Evolutionary conservation across 2,113 vertebrate species (phyloP), one percentile per base, ranked within the genome.

Genomic region (Pollachius pollachius): DNA sequence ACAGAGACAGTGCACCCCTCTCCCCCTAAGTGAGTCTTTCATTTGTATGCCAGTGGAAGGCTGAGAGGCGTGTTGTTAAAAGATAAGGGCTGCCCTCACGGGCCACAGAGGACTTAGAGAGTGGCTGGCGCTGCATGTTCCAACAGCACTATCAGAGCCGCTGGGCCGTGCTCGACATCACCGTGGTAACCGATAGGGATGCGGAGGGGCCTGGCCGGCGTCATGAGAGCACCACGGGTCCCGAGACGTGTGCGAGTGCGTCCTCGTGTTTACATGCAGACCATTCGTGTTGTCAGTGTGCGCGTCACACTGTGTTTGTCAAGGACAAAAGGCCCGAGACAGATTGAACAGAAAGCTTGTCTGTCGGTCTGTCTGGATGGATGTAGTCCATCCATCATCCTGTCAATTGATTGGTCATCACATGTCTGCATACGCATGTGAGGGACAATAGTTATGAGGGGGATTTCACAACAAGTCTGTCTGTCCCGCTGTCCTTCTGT

Each of bases 31-130:
- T 89, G 88, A 87, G 80, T 84, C 86, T 89, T 89, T 90, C 86
- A 90, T 91, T 89, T 87, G 84, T 89, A 91, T 87, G 84, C 85
- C 79, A 83, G 83, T 78, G 85, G 85, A 87, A 71, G 72, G 84
- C 85, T 90, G 86, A 87, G 82, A 92, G 89, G 85, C 81, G 65
- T 90, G 87, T 90, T 91, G 90, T 91, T 88, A 86, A 89, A 81
- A 91, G 90, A 91, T 92, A 92, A 92, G 87, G 85, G 73, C 80
- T 84, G 87, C 89, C 84, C 88, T 89, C 79, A 73, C 84, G 90
- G 85, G 88, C 88, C 83, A 73, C 68, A 67, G 83, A 79, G 81
- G 80, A 89, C 87, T 79, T 79, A 81, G 84, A 74, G 78, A 88
- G 89, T 84, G 81, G 81, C 78, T 78, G 89, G 78, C 81, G 75